Percentiles rank a stretch among this genome's conserved stretches.
phyloP scores from a whole-genome alignment of 2,888 invertebrate genomes.

The Hemicrepidius hirtus region DNA sequence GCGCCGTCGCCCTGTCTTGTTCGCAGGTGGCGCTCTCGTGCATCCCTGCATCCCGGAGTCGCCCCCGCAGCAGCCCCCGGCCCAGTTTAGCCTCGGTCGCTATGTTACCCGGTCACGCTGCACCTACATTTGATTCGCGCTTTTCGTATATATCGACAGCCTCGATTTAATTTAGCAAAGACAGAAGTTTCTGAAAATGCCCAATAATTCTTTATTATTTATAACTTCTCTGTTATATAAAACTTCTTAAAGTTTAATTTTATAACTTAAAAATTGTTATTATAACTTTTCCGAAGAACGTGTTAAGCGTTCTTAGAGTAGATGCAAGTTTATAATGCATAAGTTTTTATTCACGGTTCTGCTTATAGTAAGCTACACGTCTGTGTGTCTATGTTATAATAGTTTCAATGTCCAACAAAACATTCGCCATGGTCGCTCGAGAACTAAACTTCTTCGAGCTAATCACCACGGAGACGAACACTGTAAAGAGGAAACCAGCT shows the following conservation, averaged over 20 bases:
- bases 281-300: conserved; percentile 37
- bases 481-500: conserved; percentile 36
- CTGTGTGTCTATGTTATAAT: conserved; percentile 32
- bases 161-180: not conserved
- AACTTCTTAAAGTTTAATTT: conserved; percentile 35
- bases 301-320: conserved; percentile 6
- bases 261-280: conserved; percentile 25
- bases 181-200: not conserved
- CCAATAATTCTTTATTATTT: conserved; percentile 1
- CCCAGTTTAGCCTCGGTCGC: conserved; percentile 64
- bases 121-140: conserved; percentile 37
- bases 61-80: conserved; percentile 64
- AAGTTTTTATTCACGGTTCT: conserved; percentile 11
- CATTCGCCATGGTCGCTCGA: conserved; percentile 73
- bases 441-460: conserved; percentile 66
- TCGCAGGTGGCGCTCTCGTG: conserved; percentile 68
- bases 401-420: conserved; percentile 56
- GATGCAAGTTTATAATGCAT: conserved; percentile 30
- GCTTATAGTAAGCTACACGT: conserved; percentile 13
- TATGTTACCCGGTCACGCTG: conserved; percentile 57
- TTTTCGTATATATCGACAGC: conserved; percentile 43
- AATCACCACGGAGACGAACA: conserved; percentile 60
- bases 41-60: conserved; percentile 68
- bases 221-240: conserved; percentile 1
- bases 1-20: conserved; percentile 58